Base-by-base conservation (phyloP, 2,888 invertebrate species). In the Osmoderma eremita region DNA sequence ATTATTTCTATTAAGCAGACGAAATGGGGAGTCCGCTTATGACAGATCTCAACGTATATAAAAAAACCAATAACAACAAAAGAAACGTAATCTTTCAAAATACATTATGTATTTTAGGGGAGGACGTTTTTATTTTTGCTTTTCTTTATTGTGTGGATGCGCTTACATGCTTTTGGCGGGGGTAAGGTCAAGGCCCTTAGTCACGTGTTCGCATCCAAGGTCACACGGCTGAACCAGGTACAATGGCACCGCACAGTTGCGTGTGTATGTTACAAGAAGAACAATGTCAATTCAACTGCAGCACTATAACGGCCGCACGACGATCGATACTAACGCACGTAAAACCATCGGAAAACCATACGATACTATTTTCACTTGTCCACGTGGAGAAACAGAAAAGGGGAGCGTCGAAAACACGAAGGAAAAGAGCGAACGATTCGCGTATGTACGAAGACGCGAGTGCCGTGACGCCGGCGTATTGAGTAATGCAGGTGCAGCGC, bases 201-300 rank as follows among this genome's bases (percentile, higher is more conserved):
- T 85, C 85, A 85, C 85, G 84, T 85, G 85, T 80, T 81, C 80
- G 77, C 78, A 79, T 82, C 82, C 85, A 86, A 86, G 85, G 86
- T 85, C 85, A 80, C 74, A 65, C 73, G 74, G 73, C 74, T 71
- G 74, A 45, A 67, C 70, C 72, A 70, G 69, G 75, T 73, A 73
- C 76, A 77, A 76, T 76, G 75, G 75, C 76, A 76, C 64, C 70
- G 63, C 49, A 62, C 41, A 20, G 18, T n/a, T n/a, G n/a, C n/a
- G n/a, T n/a, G n/a, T 18, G 41, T 18, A 30, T 15, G 18, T 18
- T 20, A 53, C 51, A 30, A 13, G 49, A 24, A 54, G 22, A 48
- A 70, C 65, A 56, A 53, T 65, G 30, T 30, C 30, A 30, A 30
- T 8, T 30, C 10, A 30, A 30, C 30, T 10, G 30, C 5, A 8